Base-by-base conservation (phyloP, 2,113 vertebrate species). In the Burhinus oedicnemus region DNA sequence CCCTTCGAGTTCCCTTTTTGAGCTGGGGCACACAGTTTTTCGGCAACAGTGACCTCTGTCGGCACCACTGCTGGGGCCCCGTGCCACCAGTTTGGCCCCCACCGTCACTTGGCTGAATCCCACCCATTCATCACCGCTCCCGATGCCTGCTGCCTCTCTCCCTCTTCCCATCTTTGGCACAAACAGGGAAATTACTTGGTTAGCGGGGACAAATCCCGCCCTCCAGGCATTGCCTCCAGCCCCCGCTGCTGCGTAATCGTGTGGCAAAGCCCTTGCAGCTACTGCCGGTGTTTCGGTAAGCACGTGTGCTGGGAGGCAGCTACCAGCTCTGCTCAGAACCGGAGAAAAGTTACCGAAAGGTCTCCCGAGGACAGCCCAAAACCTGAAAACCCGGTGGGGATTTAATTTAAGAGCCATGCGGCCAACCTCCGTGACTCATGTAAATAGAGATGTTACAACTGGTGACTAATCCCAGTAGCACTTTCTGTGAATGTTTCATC, bases 311-410 rank as follows among this genome's bases (percentile, higher is more conserved):
- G 86, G 92, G 61, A 60, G 82, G 75, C 92, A 92, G 97, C 97
- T 93, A 96, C 95, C 81, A 34, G 89, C 81, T 52, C 89, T 54
- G 94, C 94, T 91, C 95, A 92, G 97, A 95, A 89, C 21, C 4
- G 44, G 95, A 69, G 81, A 70, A 57, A 66, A 44, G 34, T 94
- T 87, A 82, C 91, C 15, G 45, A 96, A 95, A 98, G 98, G 97
- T 97, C 97, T 97, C 96, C 89, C 58, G 84, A 65, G 98, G 98
- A 96, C 98, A 97, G 25, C 58, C 93, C 91, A 81, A 60, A 79
- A 64, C 89, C 84, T 57, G 87, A 96, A 96, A 95, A 64, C 38
- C 71, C 58, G 32, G 72, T 6, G 71, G 91, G 92, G 95, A 92
- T 95, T 83, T 75, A 91, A 70, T 84, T 87, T 57, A n/a, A 90